Evolutionary conservation across 1,140 invertebrate genomes (phyloP).

Genomic region (Hyles vespertilio): DNA sequence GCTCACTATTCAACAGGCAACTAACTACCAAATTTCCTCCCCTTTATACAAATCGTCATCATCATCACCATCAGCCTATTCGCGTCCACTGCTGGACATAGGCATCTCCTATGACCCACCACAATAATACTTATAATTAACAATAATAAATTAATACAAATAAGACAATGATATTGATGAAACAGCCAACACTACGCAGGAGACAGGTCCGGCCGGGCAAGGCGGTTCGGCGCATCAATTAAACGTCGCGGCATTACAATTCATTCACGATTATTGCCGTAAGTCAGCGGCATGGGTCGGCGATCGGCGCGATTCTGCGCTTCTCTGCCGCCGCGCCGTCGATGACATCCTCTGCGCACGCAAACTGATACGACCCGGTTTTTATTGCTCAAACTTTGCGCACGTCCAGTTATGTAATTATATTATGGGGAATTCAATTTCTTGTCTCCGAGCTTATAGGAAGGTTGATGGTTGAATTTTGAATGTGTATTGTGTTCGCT

Average conservation of each 20-base stretch:
- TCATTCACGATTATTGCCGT: slow-evolving; percentile 70
- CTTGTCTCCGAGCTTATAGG: too few relatives aligned
- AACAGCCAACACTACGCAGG: not conserved
- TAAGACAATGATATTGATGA: not conserved
- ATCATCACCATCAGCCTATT: too few relatives aligned
- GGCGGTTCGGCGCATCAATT: slow-evolving; percentile 49
- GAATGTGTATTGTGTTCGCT: too few relatives aligned
- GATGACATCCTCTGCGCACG: slow-evolving; percentile 46
- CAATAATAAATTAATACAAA: too few relatives aligned
- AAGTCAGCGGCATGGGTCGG: slow-evolving; percentile 38
- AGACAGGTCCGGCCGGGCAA: slow-evolving; percentile 8
- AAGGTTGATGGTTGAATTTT: too few relatives aligned
- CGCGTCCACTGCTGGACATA: too few relatives aligned
- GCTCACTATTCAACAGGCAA: too few relatives aligned
- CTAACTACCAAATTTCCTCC: too few relatives aligned
- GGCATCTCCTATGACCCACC: too few relatives aligned
- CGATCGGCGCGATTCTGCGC: slow-evolving; percentile 26
- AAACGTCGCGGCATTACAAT: slow-evolving; percentile 64
- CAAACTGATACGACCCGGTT: slow-evolving; percentile 43
- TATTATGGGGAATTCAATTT: not conserved
- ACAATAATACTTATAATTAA: too few relatives aligned
- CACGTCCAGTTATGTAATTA: slow-evolving; percentile 26
- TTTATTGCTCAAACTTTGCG: slow-evolving; percentile 33
- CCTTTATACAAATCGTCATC: too few relatives aligned
- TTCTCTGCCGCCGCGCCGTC: slow-evolving; percentile 18